phyloP scores from a whole-genome alignment of 1,140 invertebrate species.

The Drosophila ironensis region DNA sequence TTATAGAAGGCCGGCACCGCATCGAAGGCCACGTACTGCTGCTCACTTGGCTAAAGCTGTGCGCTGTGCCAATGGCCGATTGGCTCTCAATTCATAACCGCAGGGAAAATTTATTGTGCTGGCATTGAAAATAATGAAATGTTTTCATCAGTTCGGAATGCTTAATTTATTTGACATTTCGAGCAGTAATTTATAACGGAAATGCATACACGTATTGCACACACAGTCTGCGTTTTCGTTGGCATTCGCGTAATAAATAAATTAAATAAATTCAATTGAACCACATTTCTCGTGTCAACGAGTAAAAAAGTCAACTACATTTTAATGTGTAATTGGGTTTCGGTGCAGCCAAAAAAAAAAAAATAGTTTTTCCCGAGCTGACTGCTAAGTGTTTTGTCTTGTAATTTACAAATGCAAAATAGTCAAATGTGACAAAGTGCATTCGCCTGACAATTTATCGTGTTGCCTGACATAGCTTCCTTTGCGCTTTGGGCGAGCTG shows the following conservation, averaged over 20 bases:
- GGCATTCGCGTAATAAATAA: neutral
- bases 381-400: conserved; percentile 74
- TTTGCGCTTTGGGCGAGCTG: conserved; percentile 37
- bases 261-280: conserved; percentile 5
- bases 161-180: conserved; percentile 32
- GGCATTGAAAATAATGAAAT: conserved; percentile 39
- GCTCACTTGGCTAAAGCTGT: conserved; percentile 40
- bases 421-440: conserved; percentile 68
- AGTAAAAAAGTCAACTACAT: conserved; percentile 31
- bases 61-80: conserved; percentile 33
- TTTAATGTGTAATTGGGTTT: conserved; percentile 46
- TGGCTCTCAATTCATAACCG: conserved; percentile 40
- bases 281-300: conserved; percentile 10
- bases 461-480: conserved; percentile 59
- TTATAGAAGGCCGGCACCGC: conserved; percentile 35
- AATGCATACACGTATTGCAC: neutral
- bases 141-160: neutral
- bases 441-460: conserved; percentile 69
- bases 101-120: conserved; percentile 21
- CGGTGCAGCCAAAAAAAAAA: conserved; percentile 24
- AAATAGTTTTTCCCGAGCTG: conserved; percentile 10
- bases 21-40: conserved; percentile 32
- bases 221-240: neutral
- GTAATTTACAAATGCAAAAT: conserved; percentile 73
- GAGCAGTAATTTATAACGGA: conserved; percentile 4